A percentile compares a stretch with the other conserved stretches of the same genome.
These are phyloP conservation scores for Leguminivora glycinivorella DNA, from an alignment of 1,140 invertebrate species.

Conservation along the genomic window DNA sequence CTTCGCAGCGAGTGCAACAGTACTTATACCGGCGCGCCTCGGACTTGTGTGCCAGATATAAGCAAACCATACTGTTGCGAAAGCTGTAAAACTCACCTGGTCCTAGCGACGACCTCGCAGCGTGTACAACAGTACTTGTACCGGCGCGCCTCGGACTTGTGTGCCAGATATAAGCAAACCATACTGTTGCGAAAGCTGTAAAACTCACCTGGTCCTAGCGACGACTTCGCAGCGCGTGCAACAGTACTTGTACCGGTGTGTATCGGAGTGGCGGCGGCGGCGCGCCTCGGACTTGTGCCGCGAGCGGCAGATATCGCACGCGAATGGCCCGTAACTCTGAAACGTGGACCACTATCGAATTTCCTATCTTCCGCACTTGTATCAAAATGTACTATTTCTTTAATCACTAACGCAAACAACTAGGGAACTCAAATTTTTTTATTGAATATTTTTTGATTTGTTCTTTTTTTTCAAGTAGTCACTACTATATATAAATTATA, in stretches of 20 bases:
- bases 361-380: too few relatives aligned
- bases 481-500: too few relatives aligned
- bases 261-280: neutral
- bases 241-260: neutral
- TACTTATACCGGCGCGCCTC: neutral
- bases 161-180: too few relatives aligned
- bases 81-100: neutral
- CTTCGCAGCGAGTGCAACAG: neutral
- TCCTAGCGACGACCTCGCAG: neutral
- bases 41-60: too few relatives aligned
- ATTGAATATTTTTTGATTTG: too few relatives aligned
- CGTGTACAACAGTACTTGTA: neutral
- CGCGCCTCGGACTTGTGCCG: neutral
- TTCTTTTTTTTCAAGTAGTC: too few relatives aligned
- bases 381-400: too few relatives aligned
- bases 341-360: too few relatives aligned
- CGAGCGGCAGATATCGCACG: neutral
- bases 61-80: neutral
- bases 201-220: neutral
- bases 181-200: neutral
- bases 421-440: too few relatives aligned
- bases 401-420: too few relatives aligned
- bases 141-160: neutral
- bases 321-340: slow-evolving; percentile 2
- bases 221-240: slow-evolving; percentile 11